Percentiles rank a stretch among this genome's conserved stretches.
phyloP scores from a whole-genome alignment of 1,140 invertebrate genomes.

The Drosophila miranda region DNA sequence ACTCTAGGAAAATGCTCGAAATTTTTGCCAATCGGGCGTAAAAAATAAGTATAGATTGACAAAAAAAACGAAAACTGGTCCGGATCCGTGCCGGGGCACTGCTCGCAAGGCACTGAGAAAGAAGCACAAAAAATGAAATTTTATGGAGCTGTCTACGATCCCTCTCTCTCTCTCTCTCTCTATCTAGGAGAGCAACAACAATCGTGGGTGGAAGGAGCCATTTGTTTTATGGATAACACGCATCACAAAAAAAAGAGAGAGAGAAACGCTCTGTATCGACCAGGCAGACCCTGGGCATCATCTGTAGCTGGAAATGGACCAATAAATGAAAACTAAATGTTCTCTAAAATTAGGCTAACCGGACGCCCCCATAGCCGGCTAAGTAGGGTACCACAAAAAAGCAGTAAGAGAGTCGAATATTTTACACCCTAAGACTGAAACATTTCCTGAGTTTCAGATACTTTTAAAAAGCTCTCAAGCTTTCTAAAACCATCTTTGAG shows the following conservation, averaged over 20 bases:
- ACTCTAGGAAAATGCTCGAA: not conserved
- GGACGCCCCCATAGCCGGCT: conserved; percentile 30
- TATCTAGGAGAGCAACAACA: conserved; percentile 2
- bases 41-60: conserved; percentile 21
- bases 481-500: not conserved
- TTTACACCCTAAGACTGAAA: not conserved
- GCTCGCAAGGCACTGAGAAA: conserved; percentile 54
- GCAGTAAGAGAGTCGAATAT: not conserved
- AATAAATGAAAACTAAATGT: conserved; percentile 57
- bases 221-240: conserved; percentile 42
- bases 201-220: conserved; percentile 23
- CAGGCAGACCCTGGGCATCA: conserved; percentile 31
- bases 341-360: conserved; percentile 37
- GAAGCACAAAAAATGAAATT: conserved; percentile 27
- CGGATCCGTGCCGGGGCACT: conserved; percentile 32
- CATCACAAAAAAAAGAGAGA: not conserved
- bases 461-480: not conserved
- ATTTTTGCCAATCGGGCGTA: conserved; percentile 16
- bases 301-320: conserved; percentile 63
- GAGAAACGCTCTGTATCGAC: conserved; percentile 13
- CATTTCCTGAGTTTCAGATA: too few relatives aligned
- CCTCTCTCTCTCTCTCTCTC: too few relatives aligned
- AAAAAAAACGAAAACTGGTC: conserved; percentile 18
- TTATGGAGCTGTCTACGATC: not conserved
- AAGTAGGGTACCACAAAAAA: conserved; percentile 43